Conservation (phyloP, 2,888 invertebrate species). For the Cheilosia variabilis region DNA sequence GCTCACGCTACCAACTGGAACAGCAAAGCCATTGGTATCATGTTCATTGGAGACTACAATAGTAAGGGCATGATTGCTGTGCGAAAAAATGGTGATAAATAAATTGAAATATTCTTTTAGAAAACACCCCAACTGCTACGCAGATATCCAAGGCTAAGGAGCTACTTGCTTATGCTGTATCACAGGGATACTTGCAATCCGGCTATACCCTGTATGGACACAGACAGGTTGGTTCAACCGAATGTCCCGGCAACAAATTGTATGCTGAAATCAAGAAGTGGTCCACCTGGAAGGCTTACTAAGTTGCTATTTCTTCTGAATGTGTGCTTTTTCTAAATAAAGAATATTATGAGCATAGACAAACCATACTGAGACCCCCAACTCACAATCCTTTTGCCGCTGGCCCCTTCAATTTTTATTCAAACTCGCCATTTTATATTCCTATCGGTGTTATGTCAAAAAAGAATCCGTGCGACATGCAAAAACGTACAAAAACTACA, state of each 20-base stretch:
- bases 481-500: no score
- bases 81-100: not conserved
- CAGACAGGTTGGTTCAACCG: conserved; percentile 80
- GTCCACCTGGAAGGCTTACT: conserved; percentile 79
- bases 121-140: conserved; percentile 76
- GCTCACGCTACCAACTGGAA: conserved; percentile 81
- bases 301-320: no score
- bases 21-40: conserved; percentile 80
- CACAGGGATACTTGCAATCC: conserved; percentile 78
- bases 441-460: no score
- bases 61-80: not conserved
- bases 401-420: no score
- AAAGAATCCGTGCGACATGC: no score
- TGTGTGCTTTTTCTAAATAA: no score
- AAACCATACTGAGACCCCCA: no score
- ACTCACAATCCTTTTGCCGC: no score
- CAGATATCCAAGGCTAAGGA: conserved; percentile 78
- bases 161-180: conserved; percentile 78
- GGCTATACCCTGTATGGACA: conserved; percentile 80
- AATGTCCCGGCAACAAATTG: conserved; percentile 81
- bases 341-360: no score
- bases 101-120: conserved; percentile 50
- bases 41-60: conserved; percentile 79
- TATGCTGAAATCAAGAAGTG: conserved; percentile 80
- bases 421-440: no score